These are phyloP conservation scores for Zosterops pallidus DNA, from an alignment of 2,113 vertebrate species.

Conservation along the genomic window DNA sequence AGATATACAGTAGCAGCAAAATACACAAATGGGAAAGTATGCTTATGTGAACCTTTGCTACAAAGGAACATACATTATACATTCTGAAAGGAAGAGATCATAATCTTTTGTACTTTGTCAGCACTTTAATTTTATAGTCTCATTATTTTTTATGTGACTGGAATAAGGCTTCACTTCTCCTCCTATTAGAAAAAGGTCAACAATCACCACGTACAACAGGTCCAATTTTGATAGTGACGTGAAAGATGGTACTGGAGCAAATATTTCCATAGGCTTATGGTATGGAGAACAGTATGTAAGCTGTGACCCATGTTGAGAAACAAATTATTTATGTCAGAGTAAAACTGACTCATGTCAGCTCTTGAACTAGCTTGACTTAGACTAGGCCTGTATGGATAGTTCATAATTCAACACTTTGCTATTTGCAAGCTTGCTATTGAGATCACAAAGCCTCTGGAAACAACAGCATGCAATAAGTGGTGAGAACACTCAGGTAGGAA, in stretches of 20 bases:
- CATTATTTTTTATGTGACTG: not conserved
- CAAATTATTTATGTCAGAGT: not conserved
- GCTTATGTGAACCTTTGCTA: not conserved
- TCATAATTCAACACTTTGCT: not conserved
- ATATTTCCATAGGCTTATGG: not conserved
- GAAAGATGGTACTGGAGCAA: not conserved
- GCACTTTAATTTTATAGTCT: not conserved
- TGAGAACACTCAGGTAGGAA: not conserved
- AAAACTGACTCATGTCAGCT: not conserved
- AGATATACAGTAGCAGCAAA: not conserved
- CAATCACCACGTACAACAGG: not conserved
- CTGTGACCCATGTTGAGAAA: not conserved
- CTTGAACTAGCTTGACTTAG: rapidly evolving
- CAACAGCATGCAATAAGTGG: rapidly evolving
- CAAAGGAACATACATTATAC: not conserved
- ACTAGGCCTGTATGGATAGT: rapidly evolving
- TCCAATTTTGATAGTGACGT: not conserved
- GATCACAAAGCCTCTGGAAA: not conserved
- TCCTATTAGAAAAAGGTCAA: not conserved
- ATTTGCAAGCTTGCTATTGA: not conserved
- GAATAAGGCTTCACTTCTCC: not conserved
- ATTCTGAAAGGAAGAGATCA: not conserved
- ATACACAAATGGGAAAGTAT: not conserved
- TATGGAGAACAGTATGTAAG: not conserved
- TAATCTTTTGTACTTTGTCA: not conserved